These are phyloP conservation scores for Arrhamphus sclerolepis DNA, from an alignment of 2,797 vertebrate genomes.

Conservation along the genomic window DNA sequence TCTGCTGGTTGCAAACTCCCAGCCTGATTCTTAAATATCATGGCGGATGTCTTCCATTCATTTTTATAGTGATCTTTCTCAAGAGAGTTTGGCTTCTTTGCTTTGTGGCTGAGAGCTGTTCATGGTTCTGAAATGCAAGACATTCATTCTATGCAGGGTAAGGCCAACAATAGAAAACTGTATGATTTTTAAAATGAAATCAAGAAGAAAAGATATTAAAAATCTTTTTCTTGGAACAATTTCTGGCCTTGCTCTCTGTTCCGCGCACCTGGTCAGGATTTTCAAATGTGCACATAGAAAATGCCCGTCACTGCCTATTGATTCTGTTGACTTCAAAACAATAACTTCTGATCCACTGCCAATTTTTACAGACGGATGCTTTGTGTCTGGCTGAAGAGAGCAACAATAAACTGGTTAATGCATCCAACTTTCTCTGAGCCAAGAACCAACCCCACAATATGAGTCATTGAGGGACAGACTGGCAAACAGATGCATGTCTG, in stretches of 20 bases:
- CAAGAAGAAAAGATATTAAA: not conserved
- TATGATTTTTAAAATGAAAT: conserved; percentile 38
- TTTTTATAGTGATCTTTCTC: conserved; percentile 50
- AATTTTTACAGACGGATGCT: conserved; percentile 61
- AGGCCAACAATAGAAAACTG: conserved; percentile 13
- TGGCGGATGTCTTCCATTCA: conserved; percentile 53
- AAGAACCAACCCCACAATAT: conserved; percentile 62
- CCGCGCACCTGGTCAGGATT: conserved; percentile 52
- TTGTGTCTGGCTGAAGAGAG: conserved; percentile 59
- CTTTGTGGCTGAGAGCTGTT: conserved; percentile 44
- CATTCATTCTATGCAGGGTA: not conserved
- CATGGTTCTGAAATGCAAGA: conserved; percentile 49
- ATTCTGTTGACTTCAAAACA: conserved; percentile 64
- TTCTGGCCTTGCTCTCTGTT: conserved; percentile 25
- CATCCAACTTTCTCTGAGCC: conserved; percentile 50
- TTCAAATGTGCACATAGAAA: conserved; percentile 21
- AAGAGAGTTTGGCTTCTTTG: conserved; percentile 43
- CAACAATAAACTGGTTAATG: conserved; percentile 69
- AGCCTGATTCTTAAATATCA: conserved; percentile 52
- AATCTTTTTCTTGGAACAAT: conserved; percentile 31
- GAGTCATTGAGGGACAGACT: conserved; percentile 70
- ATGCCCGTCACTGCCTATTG: conserved; percentile 50
- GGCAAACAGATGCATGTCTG: conserved; percentile 58
- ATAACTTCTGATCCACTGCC: conserved; percentile 62
- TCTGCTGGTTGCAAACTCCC: conserved; percentile 65